Conservation (phyloP, 2,113 vertebrate genomes). For the Pedetes capensis region DNA sequence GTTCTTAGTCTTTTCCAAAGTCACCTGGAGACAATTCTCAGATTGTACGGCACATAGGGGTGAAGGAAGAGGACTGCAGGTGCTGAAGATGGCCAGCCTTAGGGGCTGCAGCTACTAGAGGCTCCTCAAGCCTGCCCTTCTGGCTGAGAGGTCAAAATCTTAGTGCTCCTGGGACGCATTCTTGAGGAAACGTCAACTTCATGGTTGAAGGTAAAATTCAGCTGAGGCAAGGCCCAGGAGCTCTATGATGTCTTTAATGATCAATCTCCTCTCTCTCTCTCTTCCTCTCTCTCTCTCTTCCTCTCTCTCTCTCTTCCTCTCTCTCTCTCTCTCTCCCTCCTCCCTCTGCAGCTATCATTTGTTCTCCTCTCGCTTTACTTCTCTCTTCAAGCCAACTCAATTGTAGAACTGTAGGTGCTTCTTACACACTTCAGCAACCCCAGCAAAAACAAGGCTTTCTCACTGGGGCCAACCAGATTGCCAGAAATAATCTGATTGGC, state of each 20-base stretch:
- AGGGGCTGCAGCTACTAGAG: neutral
- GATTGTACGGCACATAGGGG: neutral
- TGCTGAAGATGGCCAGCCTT: neutral
- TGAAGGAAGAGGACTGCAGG: neutral
- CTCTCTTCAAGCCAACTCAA: neutral
- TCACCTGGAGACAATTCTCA: neutral
- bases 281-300: neutral
- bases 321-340: too few species aligned
- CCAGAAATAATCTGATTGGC: neutral
- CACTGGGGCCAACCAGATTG: neutral
- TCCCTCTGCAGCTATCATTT: too few species aligned
- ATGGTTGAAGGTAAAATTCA: neutral
- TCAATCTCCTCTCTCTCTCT: neutral
- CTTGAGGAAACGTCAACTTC: neutral
- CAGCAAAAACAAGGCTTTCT: neutral
- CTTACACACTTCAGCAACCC: neutral
- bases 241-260: neutral
- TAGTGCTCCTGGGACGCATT: neutral
- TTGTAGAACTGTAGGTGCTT: neutral
- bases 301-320: rapidly evolving
- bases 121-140: neutral
- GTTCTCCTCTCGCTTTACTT: neutral
- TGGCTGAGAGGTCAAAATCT: neutral
- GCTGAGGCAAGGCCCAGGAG: neutral
- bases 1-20: neutral